Evolutionary conservation across 1,140 invertebrate species (phyloP).

Genomic region (Drosophila equinoxialis): DNA sequence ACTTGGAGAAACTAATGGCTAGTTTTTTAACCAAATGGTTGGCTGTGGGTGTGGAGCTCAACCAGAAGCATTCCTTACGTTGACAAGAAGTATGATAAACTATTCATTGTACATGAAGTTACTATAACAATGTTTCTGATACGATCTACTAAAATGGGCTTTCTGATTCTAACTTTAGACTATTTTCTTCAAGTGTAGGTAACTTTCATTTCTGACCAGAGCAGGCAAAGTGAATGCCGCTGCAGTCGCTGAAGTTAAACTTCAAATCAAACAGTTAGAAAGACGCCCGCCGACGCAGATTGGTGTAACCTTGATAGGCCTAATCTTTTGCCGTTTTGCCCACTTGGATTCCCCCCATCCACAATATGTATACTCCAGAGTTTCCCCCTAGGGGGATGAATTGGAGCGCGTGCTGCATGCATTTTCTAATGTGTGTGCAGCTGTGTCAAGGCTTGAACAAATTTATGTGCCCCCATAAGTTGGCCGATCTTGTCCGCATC

Average conservation of each 20-base stretch:
- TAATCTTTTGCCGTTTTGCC: constrained; percentile 21
- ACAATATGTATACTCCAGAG: constrained; percentile 1
- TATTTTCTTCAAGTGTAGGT: neutral
- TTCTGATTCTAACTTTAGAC: neutral
- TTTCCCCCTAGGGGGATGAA: constrained; percentile 32
- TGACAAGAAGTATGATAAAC: too few species aligned
- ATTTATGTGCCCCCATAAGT: constrained; percentile 57
- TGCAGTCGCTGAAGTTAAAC: constrained; percentile 24
- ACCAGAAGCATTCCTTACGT: too few species aligned
- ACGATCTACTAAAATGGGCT: neutral
- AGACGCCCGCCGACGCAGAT: constrained; percentile 71
- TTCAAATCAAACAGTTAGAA: constrained; percentile 73
- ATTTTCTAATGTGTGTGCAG: constrained; percentile 54
- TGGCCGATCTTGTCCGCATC: constrained; percentile 16
- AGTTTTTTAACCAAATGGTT: too few species aligned
- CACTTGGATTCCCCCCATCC: constrained; percentile 1
- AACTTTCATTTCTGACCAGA: constrained; percentile 22
- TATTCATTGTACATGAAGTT: too few species aligned
- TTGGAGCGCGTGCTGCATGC: constrained; percentile 61
- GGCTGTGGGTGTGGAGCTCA: too few species aligned
- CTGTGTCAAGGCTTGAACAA: constrained; percentile 72
- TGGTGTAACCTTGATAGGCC: constrained; percentile 70
- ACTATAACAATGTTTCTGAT: too few species aligned
- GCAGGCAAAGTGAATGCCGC: constrained; percentile 29
- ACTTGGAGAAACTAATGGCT: neutral